These are phyloP conservation scores for Alca torda DNA, from an alignment of 2,797 vertebrate species.

Conservation along the genomic window DNA sequence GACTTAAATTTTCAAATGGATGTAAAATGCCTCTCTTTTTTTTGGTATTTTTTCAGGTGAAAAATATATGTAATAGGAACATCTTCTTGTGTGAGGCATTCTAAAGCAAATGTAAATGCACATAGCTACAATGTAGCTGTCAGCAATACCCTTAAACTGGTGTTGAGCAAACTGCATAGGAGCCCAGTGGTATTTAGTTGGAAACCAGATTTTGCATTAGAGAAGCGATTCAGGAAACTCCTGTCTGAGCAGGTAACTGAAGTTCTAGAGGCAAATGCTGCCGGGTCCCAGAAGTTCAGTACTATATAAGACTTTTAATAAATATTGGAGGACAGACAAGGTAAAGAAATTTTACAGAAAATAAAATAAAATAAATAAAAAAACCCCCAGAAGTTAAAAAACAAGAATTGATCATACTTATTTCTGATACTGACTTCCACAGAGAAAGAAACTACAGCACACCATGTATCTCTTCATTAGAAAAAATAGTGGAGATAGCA, in stretches of 20 bases:
- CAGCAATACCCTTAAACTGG: background rate
- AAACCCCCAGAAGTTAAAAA: background rate
- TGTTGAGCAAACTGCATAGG: background rate
- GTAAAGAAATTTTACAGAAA: background rate
- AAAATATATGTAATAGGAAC: background rate
- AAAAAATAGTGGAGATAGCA: background rate
- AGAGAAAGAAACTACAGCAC: background rate
- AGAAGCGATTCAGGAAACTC: background rate
- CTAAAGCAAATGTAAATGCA: background rate
- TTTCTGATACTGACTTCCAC: background rate
- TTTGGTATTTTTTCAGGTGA: background rate
- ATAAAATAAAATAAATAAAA: background rate
- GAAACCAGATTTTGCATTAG: background rate
- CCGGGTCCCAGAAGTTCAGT: background rate
- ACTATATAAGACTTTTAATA: background rate
- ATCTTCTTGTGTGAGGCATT: background rate
- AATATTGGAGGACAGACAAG: background rate
- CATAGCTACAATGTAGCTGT: background rate
- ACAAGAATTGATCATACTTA: background rate
- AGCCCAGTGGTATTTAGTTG: background rate
- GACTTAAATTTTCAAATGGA: background rate
- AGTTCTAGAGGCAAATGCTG: background rate
- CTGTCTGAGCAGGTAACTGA: background rate
- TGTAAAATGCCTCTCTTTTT: background rate
- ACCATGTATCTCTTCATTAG: background rate